A percentile compares a stretch with the other conserved stretches of the same genome.
Conservation (phyloP, 2,797 vertebrate genomes). For the Dendrocincla fuliginosa region DNA sequence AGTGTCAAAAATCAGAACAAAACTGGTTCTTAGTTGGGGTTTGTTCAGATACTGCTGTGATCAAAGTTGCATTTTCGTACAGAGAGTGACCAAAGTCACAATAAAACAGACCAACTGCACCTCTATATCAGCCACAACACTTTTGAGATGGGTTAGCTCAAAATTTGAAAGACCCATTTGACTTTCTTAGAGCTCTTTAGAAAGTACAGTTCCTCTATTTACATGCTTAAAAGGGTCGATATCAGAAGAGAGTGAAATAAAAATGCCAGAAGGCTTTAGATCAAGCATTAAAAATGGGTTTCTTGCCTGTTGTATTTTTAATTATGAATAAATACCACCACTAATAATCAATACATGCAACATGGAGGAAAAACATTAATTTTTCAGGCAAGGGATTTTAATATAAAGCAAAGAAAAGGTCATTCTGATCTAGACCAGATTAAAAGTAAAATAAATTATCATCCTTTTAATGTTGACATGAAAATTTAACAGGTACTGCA, state of each 20-base stretch:
- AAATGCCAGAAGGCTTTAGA: not conserved
- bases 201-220: not conserved
- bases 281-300: not conserved
- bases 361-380: not conserved
- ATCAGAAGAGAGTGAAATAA: not conserved
- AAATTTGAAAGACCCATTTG: not conserved
- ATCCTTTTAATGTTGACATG: not conserved
- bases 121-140: not conserved
- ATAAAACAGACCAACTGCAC: not conserved
- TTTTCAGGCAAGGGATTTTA: not conserved
- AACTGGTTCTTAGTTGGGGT: not conserved
- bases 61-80: not conserved
- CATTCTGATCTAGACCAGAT: not conserved
- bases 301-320: not conserved
- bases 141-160: not conserved
- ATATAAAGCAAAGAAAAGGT: slow-evolving; percentile 21
- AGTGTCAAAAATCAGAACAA: not conserved
- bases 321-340: slow-evolving; percentile 14
- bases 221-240: not conserved
- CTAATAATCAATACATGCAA: slow-evolving; percentile 26
- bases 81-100: not conserved
- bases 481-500: not conserved
- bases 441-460: slow-evolving; percentile 15
- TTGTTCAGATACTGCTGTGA: not conserved
- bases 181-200: not conserved